Conservation (phyloP, 2,113 vertebrate genomes). For the Podilymbus podiceps region DNA sequence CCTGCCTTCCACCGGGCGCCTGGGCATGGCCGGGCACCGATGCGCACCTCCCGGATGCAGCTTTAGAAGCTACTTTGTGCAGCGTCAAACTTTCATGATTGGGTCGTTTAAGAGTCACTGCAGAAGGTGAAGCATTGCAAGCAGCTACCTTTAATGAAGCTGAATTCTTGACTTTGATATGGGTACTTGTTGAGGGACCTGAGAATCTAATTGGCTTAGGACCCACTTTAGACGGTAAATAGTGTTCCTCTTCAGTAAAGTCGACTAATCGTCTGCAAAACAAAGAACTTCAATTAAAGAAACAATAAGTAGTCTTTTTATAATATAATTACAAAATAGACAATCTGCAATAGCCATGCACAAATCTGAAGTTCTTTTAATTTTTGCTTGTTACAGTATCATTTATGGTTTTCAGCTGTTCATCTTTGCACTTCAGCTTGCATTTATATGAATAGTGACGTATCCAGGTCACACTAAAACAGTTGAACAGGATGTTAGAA, state of each 20-base stretch:
- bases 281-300: background rate
- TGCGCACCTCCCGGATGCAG: accelerated
- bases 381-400: background rate
- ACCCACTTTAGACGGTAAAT: background rate
- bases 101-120: background rate
- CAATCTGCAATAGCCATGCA: background rate
- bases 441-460: background rate
- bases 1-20: background rate
- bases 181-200: constrained; percentile 74
- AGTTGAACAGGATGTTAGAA: background rate
- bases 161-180: constrained; percentile 74
- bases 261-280: constrained; percentile 54
- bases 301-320: background rate
- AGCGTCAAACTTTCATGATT: background rate
- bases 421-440: background rate
- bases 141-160: constrained; percentile 40
- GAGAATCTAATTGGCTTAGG: constrained; percentile 70
- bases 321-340: background rate
- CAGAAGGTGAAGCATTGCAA: background rate
- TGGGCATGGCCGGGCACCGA: background rate
- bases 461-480: background rate
- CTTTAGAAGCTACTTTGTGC: background rate
- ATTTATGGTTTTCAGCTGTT: background rate
- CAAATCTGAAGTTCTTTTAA: background rate
- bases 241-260: constrained; percentile 12